Base-by-base conservation (phyloP, 2,797 vertebrate genomes). In the Thunnus albacares region DNA sequence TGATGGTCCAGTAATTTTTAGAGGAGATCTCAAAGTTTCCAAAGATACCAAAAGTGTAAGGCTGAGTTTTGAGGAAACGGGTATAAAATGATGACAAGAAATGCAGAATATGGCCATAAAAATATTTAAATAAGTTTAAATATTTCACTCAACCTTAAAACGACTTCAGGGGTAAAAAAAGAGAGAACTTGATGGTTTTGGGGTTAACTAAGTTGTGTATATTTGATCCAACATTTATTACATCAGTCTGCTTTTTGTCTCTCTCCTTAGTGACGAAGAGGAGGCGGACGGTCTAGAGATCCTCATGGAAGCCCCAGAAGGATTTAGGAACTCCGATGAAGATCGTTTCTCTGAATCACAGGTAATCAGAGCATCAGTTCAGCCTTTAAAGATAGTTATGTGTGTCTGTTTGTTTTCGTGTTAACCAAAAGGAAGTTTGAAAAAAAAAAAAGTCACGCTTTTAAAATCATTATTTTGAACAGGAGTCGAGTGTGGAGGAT, bases 231-330 rank as follows among this genome's bases (percentile, higher is more conserved):
- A 12, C 10, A 12, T 57, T 57, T 49, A 15, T 74, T 17, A 75
- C 26, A 63, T 24, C 1, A 43, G 7, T 56, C 8, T 58, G 4
- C 13, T 49, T 55, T 38, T 18, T 74, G 17, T 82, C n/a, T 68
- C 61, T 12, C 66, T 80, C 33, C n/a, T 57, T 84, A 92, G 92
- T 26, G 92, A 93, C 2, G 91, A 86, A 0, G 91, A 91, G 30
- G 90, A 86, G 8, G 84, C 51, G 1, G 82, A 57, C 2, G 86
- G 73, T 70, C 80, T 93, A 9, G 89, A 94, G 30, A 93, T 94
- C 72, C 90, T 95, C 0, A 94, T 95, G 92, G 94, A 95, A 62
- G 93, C 94, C 5, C 94, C 94, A 24, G 94, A 94, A 72, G 94
- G 94, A 28, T 95, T 95, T 49, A 91, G 94, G 73, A 95, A 95